These are phyloP conservation scores for Gnathonemus echidnorhynchus DNA, from an alignment of 2,113 vertebrate species.

Conservation along the genomic window DNA sequence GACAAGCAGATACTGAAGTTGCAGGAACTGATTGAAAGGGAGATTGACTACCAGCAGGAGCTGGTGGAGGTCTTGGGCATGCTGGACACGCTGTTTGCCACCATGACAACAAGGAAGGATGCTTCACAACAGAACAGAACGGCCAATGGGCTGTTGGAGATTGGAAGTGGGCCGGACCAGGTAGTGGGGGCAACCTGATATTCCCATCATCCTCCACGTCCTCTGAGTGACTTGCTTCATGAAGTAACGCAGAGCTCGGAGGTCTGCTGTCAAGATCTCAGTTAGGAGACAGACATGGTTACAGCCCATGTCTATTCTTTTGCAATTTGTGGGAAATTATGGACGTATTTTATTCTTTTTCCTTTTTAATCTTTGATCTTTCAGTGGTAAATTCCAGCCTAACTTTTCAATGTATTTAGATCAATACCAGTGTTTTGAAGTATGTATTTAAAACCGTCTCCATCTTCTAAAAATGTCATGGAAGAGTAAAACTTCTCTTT, in stretches of 20 bases:
- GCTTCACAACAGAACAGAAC: constrained; percentile 19
- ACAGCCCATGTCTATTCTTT: neutral
- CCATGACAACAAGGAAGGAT: constrained; percentile 65
- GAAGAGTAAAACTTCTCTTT: neutral
- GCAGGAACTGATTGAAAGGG: constrained; percentile 75
- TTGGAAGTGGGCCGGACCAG: neutral
- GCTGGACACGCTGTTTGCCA: constrained; percentile 91
- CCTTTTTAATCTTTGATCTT: neutral
- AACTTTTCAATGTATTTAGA: neutral
- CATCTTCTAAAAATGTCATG: neutral
- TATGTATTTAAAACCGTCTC: neutral
- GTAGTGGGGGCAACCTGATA: neutral
- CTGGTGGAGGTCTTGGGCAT: constrained; percentile 89
- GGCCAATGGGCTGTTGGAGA: constrained; percentile 9
- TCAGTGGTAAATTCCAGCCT: neutral
- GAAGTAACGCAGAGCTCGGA: neutral
- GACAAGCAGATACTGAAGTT: constrained; percentile 81
- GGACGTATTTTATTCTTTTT: neutral
- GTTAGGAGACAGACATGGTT: neutral
- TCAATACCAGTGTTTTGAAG: neutral
- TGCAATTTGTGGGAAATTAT: neutral
- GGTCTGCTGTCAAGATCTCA: neutral
- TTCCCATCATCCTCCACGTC: neutral
- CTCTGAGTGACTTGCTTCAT: neutral
- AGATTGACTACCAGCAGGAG: constrained; percentile 85